Conservation (phyloP, 2,113 vertebrate genomes). For the Ciconia maguari region DNA sequence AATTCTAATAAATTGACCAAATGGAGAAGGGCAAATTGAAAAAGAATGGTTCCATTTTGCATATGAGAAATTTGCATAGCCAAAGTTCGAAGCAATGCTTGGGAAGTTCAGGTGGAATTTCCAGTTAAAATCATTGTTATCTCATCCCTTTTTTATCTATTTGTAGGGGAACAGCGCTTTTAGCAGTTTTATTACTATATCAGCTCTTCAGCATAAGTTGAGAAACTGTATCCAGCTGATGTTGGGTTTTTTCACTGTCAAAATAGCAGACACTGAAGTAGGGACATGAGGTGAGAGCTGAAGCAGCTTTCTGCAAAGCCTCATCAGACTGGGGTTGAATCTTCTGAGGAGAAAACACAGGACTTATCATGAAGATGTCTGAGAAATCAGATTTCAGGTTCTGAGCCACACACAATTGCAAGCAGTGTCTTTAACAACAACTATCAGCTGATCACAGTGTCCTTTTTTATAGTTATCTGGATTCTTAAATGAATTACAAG, state of each 20-base stretch:
- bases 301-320: background rate
- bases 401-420: accelerated
- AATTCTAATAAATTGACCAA: background rate
- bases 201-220: background rate
- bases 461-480: background rate
- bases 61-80: background rate
- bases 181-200: background rate
- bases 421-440: background rate
- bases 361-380: accelerated
- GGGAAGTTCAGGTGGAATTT: background rate
- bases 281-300: background rate
- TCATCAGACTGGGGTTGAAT: background rate
- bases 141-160: background rate
- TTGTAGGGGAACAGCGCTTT: background rate
- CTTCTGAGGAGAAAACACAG: background rate
- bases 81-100: background rate
- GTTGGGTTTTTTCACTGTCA: background rate
- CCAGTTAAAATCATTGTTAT: background rate
- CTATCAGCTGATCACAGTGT: accelerated
- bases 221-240: background rate
- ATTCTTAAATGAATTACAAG: background rate
- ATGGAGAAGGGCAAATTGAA: background rate
- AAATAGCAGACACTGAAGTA: background rate
- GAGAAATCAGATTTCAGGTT: background rate
- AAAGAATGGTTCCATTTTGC: background rate